Percentiles rank a stretch among this genome's conserved stretches.
These are phyloP conservation scores for Crepidodera aurea DNA, from an alignment of 2,888 invertebrate species.

Conservation along the genomic window DNA sequence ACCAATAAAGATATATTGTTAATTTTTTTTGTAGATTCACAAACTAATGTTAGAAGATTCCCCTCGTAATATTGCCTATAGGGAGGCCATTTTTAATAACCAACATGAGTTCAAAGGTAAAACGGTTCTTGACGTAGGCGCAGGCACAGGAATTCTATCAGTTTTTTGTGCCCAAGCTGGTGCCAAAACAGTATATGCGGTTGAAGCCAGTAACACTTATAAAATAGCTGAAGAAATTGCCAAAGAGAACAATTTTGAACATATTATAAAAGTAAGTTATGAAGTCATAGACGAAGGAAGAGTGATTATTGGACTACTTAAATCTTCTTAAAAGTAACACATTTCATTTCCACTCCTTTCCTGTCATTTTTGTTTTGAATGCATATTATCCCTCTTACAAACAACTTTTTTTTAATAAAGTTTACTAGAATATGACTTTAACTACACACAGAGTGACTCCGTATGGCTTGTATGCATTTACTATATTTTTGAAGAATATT, in stretches of 20 bases:
- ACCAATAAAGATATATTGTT: no score
- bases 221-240: slow-evolving; percentile 71
- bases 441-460: no score
- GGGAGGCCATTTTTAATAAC: slow-evolving; percentile 77
- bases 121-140: slow-evolving; percentile 85
- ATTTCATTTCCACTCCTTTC: no score
- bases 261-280: slow-evolving; percentile 69
- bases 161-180: slow-evolving; percentile 90
- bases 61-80: slow-evolving; percentile 80
- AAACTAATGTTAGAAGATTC: slow-evolving; percentile 81
- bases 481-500: no score
- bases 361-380: slow-evolving; percentile 35
- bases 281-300: neutral
- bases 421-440: no score
- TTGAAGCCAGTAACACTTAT: slow-evolving; percentile 81
- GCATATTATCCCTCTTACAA: no score
- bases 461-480: no score
- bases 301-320: no score
- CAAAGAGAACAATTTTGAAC: slow-evolving; percentile 73
- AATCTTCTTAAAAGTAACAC: no score
- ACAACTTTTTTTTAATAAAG: no score
- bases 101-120: slow-evolving; percentile 75
- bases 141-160: slow-evolving; percentile 88
- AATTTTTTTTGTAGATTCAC: slow-evolving; percentile 73
- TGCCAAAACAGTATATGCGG: slow-evolving; percentile 85